phyloP scores from a whole-genome alignment of 2,888 invertebrate species.

The Acleris cristana region DNA sequence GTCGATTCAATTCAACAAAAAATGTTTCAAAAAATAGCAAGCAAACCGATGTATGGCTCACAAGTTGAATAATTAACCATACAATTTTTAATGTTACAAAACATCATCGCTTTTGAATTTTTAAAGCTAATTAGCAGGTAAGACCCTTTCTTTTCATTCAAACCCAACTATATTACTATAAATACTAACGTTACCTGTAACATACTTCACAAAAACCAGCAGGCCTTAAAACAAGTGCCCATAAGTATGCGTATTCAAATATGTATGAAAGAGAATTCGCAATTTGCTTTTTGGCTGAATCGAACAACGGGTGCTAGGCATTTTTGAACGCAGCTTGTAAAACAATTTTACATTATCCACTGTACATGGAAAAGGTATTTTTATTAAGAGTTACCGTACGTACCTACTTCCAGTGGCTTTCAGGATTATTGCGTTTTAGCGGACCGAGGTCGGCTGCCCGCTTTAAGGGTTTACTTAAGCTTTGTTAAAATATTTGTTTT shows the following conservation, averaged over 20 bases:
- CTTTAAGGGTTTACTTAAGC: constrained; percentile 32
- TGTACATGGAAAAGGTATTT: constrained; percentile 19
- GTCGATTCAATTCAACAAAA: neutral
- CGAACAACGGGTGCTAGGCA: constrained; percentile 13
- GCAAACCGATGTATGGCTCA: no score
- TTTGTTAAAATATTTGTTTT: constrained; percentile 26
- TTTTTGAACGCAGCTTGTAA: constrained; percentile 1
- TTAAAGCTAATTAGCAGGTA: no score
- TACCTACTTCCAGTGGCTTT: constrained; percentile 23
- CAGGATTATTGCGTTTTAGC: constrained; percentile 39
- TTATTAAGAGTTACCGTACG: constrained; percentile 9
- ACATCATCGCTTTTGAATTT: no score
- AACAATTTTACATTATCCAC: neutral
- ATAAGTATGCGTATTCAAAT: constrained; percentile 24
- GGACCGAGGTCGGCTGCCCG: constrained; percentile 24
- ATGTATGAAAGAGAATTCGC: constrained; percentile 25
- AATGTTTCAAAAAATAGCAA: neutral
- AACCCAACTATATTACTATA: no score
- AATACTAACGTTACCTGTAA: neutral
- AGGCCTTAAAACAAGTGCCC: constrained; percentile 6
- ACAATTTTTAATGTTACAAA: no score
- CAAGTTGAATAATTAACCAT: no score
- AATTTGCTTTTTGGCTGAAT: constrained; percentile 27
- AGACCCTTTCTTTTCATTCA: no score
- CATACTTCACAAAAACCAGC: constrained; percentile 18